Evolutionary conservation across 2,888 invertebrate genomes (phyloP).

Genomic region (Apeira syringaria): DNA sequence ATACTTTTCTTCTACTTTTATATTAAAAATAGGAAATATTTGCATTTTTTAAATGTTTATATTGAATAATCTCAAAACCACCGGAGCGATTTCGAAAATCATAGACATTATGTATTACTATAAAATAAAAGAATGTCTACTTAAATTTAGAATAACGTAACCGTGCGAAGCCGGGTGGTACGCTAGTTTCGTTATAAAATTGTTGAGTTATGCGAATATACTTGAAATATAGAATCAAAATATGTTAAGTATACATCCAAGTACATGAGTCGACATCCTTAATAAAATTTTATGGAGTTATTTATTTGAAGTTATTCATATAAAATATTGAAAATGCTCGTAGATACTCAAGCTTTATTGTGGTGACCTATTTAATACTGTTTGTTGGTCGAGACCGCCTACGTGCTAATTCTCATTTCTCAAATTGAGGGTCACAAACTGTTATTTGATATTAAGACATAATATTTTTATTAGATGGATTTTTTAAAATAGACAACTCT

Average conservation of each 20-base stretch:
- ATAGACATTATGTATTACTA: too few relatives aligned
- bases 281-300: conserved; percentile 19
- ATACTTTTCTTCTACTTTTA: conserved; percentile 14
- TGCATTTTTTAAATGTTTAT: too few relatives aligned
- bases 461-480: not conserved
- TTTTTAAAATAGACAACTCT: not conserved
- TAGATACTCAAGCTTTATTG: conserved; percentile 19
- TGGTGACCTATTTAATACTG: conserved; percentile 25
- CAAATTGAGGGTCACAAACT: conserved; percentile 9
- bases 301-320: conserved; percentile 12
- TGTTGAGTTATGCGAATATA: conserved; percentile 11
- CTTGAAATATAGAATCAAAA: conserved; percentile 15
- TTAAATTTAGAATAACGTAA: too few relatives aligned
- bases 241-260: conserved; percentile 7
- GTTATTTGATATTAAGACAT: conserved; percentile 8
- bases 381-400: conserved; percentile 9
- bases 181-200: conserved; percentile 18
- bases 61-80: too few relatives aligned
- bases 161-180: too few relatives aligned
- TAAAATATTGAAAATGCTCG: conserved; percentile 18
- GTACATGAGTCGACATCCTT: conserved; percentile 17
- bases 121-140: too few relatives aligned
- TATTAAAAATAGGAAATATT: too few relatives aligned
- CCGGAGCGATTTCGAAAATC: too few relatives aligned
- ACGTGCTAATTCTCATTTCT: conserved; percentile 17